Evolutionary conservation across 2,797 vertebrate species (phyloP).

Genomic region (Halcyon smyrnensis): DNA sequence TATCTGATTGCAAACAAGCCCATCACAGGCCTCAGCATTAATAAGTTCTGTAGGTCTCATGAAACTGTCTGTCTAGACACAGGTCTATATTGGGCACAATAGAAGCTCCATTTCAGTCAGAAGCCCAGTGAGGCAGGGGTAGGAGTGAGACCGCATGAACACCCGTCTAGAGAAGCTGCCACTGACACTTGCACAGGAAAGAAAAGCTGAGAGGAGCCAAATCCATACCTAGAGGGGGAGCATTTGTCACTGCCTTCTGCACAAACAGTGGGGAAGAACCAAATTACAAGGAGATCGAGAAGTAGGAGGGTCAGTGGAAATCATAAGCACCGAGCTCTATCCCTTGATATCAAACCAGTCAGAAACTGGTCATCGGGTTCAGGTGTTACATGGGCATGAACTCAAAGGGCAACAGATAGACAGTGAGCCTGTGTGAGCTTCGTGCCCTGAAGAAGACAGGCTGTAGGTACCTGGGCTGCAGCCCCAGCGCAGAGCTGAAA

Average conservation of each 20-base stretch:
- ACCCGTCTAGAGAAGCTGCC: not conserved
- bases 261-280: not conserved
- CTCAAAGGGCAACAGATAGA: too few species aligned
- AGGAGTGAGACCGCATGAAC: not conserved
- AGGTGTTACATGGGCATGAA: too few species aligned
- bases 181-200: too few species aligned
- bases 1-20: not conserved
- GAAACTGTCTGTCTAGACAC: not conserved
- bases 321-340: not conserved
- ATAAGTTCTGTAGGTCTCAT: not conserved
- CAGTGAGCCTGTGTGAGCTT: not conserved
- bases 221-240: not conserved
- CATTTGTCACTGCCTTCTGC: not conserved
- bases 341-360: not conserved
- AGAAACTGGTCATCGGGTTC: not conserved
- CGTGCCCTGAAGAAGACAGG: not conserved
- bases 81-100: not conserved
- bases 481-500: not conserved
- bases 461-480: too few species aligned
- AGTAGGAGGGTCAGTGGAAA: not conserved
- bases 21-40: not conserved
- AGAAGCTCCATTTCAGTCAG: not conserved
- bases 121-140: not conserved
- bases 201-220: not conserved
- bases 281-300: not conserved